Base-by-base conservation (phyloP, 2,888 invertebrate species). In the Pandemis heparana region DNA sequence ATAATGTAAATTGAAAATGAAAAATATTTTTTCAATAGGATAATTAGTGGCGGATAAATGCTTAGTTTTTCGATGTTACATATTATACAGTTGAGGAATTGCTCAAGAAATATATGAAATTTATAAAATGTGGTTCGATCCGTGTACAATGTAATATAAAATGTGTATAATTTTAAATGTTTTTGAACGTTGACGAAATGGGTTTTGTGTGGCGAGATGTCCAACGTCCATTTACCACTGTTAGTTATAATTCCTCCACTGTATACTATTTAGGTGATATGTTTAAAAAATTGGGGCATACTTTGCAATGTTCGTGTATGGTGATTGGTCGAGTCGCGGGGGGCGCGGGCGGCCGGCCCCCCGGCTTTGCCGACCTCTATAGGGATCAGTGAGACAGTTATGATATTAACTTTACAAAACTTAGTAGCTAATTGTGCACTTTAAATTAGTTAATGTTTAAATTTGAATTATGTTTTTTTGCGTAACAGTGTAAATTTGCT, bases 211-310 rank as follows among this genome's bases (percentile, higher is more conserved):
- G 79, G 80, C 76, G 80, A 79, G 77, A 87, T 60, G 82, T 87
- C 86, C 89, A 88, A 89, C 90, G 92, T 92, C 92, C 92, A 92
- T 90, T 90, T 89, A 90, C 83, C 83, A 86, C 90, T 87, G 89
- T 86, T 86, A 82, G 84, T 80, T 77, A 79, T 77, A 85, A 90
- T 94, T 93, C 92, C 94, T 93, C 92, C 88, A 89, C 92, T 93
- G 92, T 93, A 91, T 92, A 91, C 89, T 86, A 85, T 87, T 86
- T 89, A 89, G 86, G 84, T 83, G 74, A 82, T 88, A 85, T 85
- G 85, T 83, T 81, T 83, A 81, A 81, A 81, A 81, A 43, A 79
- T 81, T 84, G 87, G 86, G 86, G 85, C 85, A 83, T 84, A 81
- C 85, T 78, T 82, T 85, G 88, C 88, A 87, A 87, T 86, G 83